Percentiles rank a stretch among this genome's conserved stretches.
Evolutionary conservation across 2,113 vertebrate genomes (phyloP).

Genomic region (Silurus meridionalis): DNA sequence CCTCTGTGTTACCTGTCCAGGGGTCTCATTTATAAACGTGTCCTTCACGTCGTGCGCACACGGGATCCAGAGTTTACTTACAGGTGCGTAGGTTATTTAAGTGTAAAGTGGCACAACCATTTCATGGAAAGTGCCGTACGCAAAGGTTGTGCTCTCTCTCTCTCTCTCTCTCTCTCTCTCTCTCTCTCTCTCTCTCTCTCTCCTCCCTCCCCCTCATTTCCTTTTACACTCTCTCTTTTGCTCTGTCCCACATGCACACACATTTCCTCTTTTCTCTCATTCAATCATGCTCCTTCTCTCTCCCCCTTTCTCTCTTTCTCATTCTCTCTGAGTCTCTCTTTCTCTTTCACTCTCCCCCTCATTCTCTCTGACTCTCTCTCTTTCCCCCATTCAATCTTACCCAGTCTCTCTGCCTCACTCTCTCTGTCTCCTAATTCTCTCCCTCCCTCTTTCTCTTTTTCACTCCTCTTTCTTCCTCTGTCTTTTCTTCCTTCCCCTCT

Average conservation of each 20-base stretch:
- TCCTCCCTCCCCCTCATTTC: background rate
- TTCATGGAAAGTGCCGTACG: too few species aligned
- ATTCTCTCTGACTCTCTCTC: background rate
- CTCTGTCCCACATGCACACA: too few species aligned
- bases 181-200: too few species aligned
- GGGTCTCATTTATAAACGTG: too few species aligned
- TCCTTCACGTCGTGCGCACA: too few species aligned
- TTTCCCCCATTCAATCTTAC: background rate
- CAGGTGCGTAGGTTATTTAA: too few species aligned
- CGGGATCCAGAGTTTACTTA: too few species aligned
- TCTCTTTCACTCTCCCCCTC: background rate
- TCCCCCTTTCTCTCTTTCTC: background rate
- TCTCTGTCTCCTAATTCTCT: slow-evolving; percentile 17
- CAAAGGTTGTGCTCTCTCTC: too few species aligned
- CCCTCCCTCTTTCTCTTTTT: background rate
- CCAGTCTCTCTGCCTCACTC: slow-evolving; percentile 4
- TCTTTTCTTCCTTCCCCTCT: slow-evolving; percentile 39
- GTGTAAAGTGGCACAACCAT: too few species aligned
- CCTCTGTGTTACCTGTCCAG: too few species aligned
- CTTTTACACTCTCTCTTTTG: background rate
- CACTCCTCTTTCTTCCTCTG: slow-evolving; percentile 25
- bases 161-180: too few species aligned
- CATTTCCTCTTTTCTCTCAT: background rate
- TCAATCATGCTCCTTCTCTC: background rate
- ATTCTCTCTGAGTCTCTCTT: background rate